Conservation (phyloP, 1,140 invertebrate species). For the Drosophila miranda region DNA sequence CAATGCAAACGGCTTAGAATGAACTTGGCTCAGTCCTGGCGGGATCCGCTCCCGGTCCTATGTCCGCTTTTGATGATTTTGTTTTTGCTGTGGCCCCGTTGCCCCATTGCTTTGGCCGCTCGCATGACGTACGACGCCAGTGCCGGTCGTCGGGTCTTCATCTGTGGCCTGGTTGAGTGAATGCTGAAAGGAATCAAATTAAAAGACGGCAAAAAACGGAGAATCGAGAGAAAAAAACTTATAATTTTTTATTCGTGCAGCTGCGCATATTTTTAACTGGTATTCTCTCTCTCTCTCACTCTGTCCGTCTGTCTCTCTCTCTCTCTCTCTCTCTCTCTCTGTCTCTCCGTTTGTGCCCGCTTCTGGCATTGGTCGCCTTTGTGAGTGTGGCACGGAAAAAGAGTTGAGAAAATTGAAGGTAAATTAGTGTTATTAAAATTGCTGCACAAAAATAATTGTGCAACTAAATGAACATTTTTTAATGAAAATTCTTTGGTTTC, state of each 20-base stretch:
- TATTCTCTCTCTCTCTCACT: conserved; percentile 8
- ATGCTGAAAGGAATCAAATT: conserved; percentile 56
- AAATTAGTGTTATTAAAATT: conserved; percentile 81
- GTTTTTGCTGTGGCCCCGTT: conserved; percentile 25
- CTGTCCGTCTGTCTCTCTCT: not conserved
- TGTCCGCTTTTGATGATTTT: conserved; percentile 25
- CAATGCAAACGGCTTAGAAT: conserved; percentile 50
- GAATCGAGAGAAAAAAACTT: conserved; percentile 50
- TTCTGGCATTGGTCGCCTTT: conserved; percentile 33
- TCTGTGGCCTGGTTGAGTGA: conserved; percentile 40
- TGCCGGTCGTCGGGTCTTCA: conserved; percentile 16
- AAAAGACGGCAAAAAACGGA: conserved; percentile 32
- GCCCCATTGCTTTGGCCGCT: conserved; percentile 7
- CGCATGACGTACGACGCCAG: conserved; percentile 19
- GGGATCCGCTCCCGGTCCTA: not conserved
- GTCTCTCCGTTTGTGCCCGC: conserved; percentile 5
- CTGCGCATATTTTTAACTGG: conserved; percentile 52
- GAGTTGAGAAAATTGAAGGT: conserved; percentile 67
- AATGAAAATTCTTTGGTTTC: conserved; percentile 74
- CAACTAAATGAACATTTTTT: conserved; percentile 75
- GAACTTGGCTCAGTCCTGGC: conserved; percentile 33
- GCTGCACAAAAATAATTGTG: conserved; percentile 76
- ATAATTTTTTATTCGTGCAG: conserved; percentile 60
- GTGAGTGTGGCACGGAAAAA: conserved; percentile 26
- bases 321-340: not conserved